phyloP scores from a whole-genome alignment of 2,888 invertebrate genomes.

The Agrochola lychnidis region DNA sequence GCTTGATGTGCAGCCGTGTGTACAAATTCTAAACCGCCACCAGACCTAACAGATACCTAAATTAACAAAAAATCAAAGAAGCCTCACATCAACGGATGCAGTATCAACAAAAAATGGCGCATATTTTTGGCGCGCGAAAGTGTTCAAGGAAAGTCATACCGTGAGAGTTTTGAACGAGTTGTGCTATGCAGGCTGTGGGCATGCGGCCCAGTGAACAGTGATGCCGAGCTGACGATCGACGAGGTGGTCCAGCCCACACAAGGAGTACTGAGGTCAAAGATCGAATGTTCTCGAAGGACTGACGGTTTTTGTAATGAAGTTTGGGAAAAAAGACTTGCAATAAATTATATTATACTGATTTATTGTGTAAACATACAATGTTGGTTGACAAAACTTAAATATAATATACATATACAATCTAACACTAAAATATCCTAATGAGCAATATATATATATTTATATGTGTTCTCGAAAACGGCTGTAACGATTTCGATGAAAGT shows the following conservation, averaged over 20 bases:
- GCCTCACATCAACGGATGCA: constrained; percentile 67
- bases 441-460: too few species aligned
- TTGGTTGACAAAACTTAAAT: too few species aligned
- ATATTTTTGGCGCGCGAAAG: constrained; percentile 69
- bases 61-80: constrained; percentile 32
- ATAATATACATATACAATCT: too few species aligned
- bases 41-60: too few species aligned
- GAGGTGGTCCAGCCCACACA: constrained; percentile 82
- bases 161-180: constrained; percentile 68
- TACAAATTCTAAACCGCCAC: too few species aligned
- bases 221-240: constrained; percentile 73
- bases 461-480: too few species aligned
- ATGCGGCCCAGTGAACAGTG: constrained; percentile 82
- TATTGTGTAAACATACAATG: too few species aligned
- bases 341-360: too few species aligned
- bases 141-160: constrained; percentile 66
- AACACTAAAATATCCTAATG: too few species aligned
- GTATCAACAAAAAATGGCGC: constrained; percentile 70
- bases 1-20: too few species aligned
- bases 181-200: constrained; percentile 66
- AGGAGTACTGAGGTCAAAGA: constrained; percentile 59
- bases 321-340: not conserved
- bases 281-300: constrained; percentile 27
- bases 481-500: too few species aligned
- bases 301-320: not conserved